Percentiles rank a stretch among this genome's conserved stretches.
These are phyloP conservation scores for Esox lucius DNA, from an alignment of 2,797 vertebrate species.

Conservation along the genomic window DNA sequence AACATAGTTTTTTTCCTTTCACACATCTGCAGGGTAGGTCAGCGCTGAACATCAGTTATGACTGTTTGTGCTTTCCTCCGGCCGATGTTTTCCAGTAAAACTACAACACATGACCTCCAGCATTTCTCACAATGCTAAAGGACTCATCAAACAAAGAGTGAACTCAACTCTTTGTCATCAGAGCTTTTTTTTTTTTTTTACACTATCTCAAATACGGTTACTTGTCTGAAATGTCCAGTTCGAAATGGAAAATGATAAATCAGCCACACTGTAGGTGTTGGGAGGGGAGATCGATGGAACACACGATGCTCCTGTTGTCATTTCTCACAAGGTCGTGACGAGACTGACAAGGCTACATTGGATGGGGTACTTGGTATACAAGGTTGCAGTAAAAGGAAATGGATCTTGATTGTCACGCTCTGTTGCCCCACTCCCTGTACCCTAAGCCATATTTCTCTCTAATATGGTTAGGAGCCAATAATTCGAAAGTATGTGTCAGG, in stretches of 20 bases:
- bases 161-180: not conserved
- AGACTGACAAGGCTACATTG: not conserved
- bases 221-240: constrained; percentile 16
- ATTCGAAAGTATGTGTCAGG: constrained; percentile 72
- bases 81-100: not conserved
- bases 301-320: constrained; percentile 41
- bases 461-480: constrained; percentile 67
- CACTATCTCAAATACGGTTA: constrained; percentile 20
- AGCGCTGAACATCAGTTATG: not conserved
- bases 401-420: constrained; percentile 53
- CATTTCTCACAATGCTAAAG: not conserved
- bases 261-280: constrained; percentile 1
- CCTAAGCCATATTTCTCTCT: constrained; percentile 58
- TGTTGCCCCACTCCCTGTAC: constrained; percentile 57
- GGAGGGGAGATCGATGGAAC: constrained; percentile 23
- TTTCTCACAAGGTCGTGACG: constrained; percentile 43
- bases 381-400: constrained; percentile 57
- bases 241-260: constrained; percentile 41
- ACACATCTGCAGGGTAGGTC: not conserved
- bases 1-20: not conserved
- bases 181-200: constrained; percentile 13
- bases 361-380: constrained; percentile 53
- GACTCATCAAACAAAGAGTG: constrained; percentile 7
- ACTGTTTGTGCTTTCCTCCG: not conserved
- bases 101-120: not conserved